These are phyloP conservation scores for Columbina picui DNA, from an alignment of 2,113 vertebrate species.

Conservation along the genomic window DNA sequence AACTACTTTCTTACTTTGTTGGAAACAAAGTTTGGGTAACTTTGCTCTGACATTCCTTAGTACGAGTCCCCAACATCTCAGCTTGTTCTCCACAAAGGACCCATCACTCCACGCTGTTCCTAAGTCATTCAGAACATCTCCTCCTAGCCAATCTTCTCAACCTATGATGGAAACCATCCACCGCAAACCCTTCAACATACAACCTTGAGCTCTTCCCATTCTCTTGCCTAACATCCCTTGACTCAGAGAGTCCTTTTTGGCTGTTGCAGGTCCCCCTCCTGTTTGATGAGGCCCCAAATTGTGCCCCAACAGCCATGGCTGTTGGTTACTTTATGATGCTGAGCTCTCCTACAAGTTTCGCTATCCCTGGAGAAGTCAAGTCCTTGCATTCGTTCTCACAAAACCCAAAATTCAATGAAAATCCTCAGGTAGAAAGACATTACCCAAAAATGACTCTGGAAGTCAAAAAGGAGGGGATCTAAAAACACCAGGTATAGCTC, in stretches of 20 bases:
- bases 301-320: neutral
- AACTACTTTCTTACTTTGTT: rapidly evolving
- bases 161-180: rapidly evolving
- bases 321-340: neutral
- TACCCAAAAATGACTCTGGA: neutral
- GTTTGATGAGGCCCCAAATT: neutral
- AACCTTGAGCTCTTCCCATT: neutral
- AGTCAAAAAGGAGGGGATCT: neutral
- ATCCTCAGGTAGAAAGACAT: neutral
- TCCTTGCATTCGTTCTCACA: neutral
- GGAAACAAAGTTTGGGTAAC: neutral
- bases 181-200: neutral
- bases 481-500: neutral
- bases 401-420: neutral
- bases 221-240: neutral
- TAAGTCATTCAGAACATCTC: neutral
- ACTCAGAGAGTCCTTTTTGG: neutral
- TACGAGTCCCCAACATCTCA: neutral
- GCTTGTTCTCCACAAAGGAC: neutral
- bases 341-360: neutral
- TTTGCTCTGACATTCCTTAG: neutral
- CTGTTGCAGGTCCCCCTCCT: neutral
- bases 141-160: neutral
- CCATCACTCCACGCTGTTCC: neutral
- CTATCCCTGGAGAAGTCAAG: neutral